Evolutionary conservation across 2,888 invertebrate genomes (phyloP).

Genomic region (Xanthia icteritia): DNA sequence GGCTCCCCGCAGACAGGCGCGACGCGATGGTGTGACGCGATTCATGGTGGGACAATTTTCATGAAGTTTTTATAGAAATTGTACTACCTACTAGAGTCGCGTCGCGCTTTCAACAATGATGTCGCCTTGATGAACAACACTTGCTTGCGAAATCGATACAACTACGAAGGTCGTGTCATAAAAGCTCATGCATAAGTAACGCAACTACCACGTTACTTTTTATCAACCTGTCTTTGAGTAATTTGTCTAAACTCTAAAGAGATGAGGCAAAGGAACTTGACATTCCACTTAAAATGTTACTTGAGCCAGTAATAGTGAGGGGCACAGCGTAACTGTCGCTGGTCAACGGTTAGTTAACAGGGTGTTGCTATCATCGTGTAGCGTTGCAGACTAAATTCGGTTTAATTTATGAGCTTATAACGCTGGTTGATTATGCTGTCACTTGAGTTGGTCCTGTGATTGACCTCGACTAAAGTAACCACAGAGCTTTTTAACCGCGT

Average conservation of each 20-base stretch:
- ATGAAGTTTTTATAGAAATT: too few relatives aligned
- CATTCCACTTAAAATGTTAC: slow-evolving; percentile 63
- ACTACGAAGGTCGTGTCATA: neutral
- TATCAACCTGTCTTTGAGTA: neutral
- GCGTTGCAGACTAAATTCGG: slow-evolving; percentile 64
- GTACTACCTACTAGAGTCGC: too few relatives aligned
- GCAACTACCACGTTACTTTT: neutral
- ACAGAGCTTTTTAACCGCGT: slow-evolving; percentile 26
- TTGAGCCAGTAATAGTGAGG: slow-evolving; percentile 60
- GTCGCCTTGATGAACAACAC: slow-evolving; percentile 7
- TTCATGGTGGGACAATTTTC: too few relatives aligned
- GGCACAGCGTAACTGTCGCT: slow-evolving; percentile 71
- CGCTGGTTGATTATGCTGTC: neutral
- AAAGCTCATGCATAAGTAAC: slow-evolving; percentile 14
- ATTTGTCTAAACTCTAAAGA: slow-evolving; percentile 24
- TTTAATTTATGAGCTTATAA: slow-evolving; percentile 57
- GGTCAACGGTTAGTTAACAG: slow-evolving; percentile 77
- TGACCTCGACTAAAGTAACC: slow-evolving; percentile 23
- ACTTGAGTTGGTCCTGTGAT: neutral
- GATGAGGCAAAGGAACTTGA: slow-evolving; percentile 50
- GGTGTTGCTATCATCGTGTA: slow-evolving; percentile 70
- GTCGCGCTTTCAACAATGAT: too few relatives aligned
- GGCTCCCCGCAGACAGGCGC: too few relatives aligned
- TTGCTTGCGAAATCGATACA: slow-evolving; percentile 43
- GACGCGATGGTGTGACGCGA: neutral